These are phyloP conservation scores for Rhineura floridana DNA, from an alignment of 2,113 vertebrate species.

Conservation along the genomic window DNA sequence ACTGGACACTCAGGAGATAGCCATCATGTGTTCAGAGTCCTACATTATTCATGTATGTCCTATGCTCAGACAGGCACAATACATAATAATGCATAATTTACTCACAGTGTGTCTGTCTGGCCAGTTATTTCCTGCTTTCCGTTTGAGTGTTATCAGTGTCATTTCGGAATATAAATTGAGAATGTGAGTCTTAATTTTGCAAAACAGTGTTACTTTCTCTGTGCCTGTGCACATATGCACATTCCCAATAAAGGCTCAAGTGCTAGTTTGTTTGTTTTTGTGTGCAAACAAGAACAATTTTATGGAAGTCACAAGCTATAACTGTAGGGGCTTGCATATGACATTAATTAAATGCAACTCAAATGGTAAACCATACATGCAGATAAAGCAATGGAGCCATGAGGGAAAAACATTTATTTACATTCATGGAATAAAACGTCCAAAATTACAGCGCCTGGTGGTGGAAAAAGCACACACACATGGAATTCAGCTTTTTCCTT, in stretches of 20 bases:
- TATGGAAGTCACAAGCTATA: constrained; percentile 7
- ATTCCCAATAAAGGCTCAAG: background rate
- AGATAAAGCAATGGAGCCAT: constrained; percentile 6
- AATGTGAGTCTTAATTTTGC: constrained; percentile 48
- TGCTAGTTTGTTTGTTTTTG: constrained; percentile 18
- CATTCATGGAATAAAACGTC: constrained; percentile 39
- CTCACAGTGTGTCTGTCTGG: background rate
- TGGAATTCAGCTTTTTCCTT: background rate
- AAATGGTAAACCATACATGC: background rate
- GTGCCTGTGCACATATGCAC: background rate
- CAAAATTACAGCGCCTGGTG: background rate
- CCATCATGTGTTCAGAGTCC: constrained; percentile 44
- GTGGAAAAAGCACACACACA: background rate
- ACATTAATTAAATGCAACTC: constrained; percentile 21
- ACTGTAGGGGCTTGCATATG: background rate
- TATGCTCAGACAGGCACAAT: background rate
- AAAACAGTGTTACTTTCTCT: background rate
- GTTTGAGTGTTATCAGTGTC: constrained; percentile 54
- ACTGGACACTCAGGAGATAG: constrained; percentile 49
- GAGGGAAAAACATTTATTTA: background rate
- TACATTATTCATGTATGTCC: background rate
- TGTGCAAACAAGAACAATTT: background rate
- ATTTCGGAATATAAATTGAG: constrained; percentile 23
- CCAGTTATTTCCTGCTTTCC: constrained; percentile 67
- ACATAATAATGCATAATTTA: constrained; percentile 72